A percentile compares a stretch with the other conserved stretches of the same genome.
Evolutionary conservation across 2,113 vertebrate species (phyloP).

Genomic region (Nyctibius bracteatus): DNA sequence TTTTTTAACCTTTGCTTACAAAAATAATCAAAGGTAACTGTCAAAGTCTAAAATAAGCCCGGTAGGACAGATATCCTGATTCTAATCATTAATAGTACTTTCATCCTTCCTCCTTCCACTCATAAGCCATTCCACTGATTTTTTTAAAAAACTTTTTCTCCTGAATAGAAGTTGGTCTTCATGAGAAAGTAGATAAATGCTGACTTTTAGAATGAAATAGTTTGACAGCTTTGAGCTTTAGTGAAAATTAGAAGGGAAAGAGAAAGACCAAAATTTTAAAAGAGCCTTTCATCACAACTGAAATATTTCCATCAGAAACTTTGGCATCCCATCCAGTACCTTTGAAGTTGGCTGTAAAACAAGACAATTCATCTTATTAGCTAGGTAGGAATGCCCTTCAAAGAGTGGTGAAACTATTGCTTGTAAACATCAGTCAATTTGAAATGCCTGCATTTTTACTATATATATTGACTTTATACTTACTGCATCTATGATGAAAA

Average conservation of each 20-base stretch:
- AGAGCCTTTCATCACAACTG: slow-evolving; percentile 33
- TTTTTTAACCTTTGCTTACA: background rate
- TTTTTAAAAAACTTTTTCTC: background rate
- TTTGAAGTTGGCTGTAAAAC: background rate
- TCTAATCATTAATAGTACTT: background rate
- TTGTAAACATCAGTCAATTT: background rate
- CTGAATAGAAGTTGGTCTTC: background rate
- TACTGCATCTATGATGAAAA: background rate
- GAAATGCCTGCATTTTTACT: background rate
- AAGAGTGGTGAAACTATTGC: background rate
- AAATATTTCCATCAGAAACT: slow-evolving; percentile 36
- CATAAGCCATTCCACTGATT: background rate
- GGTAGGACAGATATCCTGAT: background rate
- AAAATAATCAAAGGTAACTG: background rate
- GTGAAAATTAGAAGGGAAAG: slow-evolving; percentile 40
- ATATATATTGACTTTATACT: background rate
- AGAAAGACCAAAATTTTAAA: slow-evolving; percentile 10
- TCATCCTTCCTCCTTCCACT: background rate
- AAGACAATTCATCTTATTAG: background rate
- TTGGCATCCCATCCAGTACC: background rate
- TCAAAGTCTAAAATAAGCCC: background rate
- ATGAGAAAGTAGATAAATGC: slow-evolving; percentile 13
- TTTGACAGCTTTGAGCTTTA: slow-evolving; percentile 23
- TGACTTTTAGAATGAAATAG: slow-evolving; percentile 38
- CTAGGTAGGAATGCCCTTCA: background rate